phyloP scores from a whole-genome alignment of 2,888 invertebrate genomes.

The Melikaiella ostensackeni region DNA sequence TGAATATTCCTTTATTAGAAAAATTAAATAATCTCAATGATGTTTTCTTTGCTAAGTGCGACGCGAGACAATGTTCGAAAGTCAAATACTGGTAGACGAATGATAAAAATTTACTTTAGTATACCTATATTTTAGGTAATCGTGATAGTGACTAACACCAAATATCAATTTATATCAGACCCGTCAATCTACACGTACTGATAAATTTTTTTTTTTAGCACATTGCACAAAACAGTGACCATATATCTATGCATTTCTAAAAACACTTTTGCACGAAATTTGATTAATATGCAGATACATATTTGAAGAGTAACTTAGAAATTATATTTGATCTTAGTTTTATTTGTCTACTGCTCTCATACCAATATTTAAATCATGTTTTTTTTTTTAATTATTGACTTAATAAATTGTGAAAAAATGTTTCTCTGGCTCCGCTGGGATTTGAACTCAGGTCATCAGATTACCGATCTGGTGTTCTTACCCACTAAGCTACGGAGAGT shows the following conservation, averaged over 20 bases:
- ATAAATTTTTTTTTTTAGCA: conserved; percentile 4
- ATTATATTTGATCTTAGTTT: no score
- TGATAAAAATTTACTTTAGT: background rate
- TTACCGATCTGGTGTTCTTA: no score
- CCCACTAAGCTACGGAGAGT: no score
- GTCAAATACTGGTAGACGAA: background rate
- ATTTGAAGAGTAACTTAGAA: no score
- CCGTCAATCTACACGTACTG: conserved; percentile 23
- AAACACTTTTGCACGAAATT: background rate
- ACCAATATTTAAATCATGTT: no score
- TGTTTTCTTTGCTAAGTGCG: background rate
- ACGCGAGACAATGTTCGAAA: background rate
- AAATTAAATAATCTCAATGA: background rate
- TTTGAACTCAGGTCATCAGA: no score
- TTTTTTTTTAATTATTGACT: no score
- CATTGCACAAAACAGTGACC: background rate
- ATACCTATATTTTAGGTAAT: background rate
- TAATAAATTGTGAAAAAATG: no score
- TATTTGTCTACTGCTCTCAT: no score
- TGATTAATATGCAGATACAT: background rate
- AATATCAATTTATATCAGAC: conserved; percentile 8
- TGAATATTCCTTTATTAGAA: background rate
- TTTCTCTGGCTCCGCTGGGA: no score
- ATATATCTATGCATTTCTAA: background rate
- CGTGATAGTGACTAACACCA: background rate